A percentile compares a stretch with the other conserved stretches of the same genome.
Conservation (phyloP, 2,113 vertebrate species). For the Pollimyrus isidori region DNA sequence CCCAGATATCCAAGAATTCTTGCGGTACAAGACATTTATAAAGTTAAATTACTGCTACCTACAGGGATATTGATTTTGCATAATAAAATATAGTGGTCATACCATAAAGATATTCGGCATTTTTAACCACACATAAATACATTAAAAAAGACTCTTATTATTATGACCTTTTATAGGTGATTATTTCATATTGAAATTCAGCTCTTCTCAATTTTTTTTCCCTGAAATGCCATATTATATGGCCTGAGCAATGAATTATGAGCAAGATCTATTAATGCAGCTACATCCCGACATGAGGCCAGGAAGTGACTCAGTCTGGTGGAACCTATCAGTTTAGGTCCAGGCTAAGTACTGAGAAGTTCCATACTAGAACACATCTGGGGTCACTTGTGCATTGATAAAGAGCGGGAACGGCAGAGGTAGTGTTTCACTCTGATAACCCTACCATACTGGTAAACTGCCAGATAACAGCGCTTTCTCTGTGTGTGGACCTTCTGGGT, state of each 20-base stretch:
- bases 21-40: neutral
- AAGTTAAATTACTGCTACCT: neutral
- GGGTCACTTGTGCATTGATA: neutral
- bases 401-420: neutral
- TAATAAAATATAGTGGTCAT: neutral
- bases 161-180: neutral
- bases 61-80: neutral
- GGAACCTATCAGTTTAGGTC: neutral
- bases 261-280: neutral
- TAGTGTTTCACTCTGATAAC: neutral
- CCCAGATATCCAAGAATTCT: constrained; percentile 72
- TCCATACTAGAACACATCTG: neutral
- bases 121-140: too few species aligned
- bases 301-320: neutral
- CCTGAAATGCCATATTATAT: neutral
- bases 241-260: neutral
- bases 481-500: neutral
- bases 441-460: neutral
- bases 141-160: neutral
- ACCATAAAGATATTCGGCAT: neutral
- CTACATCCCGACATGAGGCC: neutral
- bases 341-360: neutral
- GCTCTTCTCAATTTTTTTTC: neutral
- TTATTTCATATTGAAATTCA: neutral
- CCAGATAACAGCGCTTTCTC: neutral